A percentile compares a stretch with the other conserved stretches of the same genome.
Conservation (phyloP, 1,140 invertebrate species). For the Heliconius melpomene region DNA sequence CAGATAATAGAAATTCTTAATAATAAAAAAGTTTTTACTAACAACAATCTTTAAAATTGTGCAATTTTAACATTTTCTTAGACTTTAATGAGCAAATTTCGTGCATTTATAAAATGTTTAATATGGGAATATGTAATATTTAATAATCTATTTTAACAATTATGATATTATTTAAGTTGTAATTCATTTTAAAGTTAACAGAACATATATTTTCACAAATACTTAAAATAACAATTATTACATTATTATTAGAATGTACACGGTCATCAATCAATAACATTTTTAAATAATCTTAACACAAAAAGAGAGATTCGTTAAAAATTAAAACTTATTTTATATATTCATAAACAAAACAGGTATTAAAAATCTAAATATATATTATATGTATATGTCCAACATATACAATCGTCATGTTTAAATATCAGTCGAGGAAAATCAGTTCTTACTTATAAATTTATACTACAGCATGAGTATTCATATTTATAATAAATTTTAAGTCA, state of each 20-base stretch:
- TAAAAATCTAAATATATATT: too few species aligned
- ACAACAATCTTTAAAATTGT: not conserved
- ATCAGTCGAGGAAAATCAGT: too few species aligned
- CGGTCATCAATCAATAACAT: too few species aligned
- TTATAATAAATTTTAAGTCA: too few species aligned
- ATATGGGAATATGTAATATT: not conserved
- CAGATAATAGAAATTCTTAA: constrained; percentile 2
- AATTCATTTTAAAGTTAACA: not conserved
- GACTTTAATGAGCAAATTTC: not conserved
- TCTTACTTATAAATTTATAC: too few species aligned
- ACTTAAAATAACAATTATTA: not conserved
- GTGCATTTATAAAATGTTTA: not conserved
- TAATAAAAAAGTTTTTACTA: not conserved
- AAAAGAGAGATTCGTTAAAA: not conserved
- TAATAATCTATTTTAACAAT: not conserved
- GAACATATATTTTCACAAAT: not conserved
- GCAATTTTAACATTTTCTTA: not conserved
- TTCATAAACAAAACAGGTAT: not conserved
- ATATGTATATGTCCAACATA: too few species aligned
- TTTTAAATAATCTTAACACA: not conserved
- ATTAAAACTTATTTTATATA: not conserved
- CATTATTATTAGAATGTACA: too few species aligned
- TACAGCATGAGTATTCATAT: too few species aligned
- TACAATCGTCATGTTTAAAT: too few species aligned
- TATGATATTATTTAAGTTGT: not conserved